These are phyloP conservation scores for Malurus splendens DNA, from an alignment of 2,797 vertebrate species.

Conservation along the genomic window DNA sequence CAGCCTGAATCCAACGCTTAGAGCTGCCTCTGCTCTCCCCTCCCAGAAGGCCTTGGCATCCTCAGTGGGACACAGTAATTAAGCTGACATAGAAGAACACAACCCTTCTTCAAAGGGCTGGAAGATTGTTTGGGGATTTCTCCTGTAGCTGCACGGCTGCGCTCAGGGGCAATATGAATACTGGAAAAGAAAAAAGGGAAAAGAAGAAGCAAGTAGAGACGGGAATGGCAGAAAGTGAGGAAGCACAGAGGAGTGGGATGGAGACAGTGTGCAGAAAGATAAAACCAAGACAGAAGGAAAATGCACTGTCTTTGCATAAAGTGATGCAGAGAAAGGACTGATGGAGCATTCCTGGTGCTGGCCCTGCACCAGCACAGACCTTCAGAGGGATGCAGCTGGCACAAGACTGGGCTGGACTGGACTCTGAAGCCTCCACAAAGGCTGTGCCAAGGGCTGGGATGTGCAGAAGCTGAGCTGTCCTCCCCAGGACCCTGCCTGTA, in stretches of 20 bases:
- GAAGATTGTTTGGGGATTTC: conserved; percentile 1
- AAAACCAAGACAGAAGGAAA: background rate
- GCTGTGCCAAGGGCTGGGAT: background rate
- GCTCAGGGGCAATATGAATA: background rate
- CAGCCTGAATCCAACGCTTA: background rate
- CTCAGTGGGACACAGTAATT: background rate
- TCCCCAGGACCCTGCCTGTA: background rate
- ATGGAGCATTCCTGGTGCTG: background rate
- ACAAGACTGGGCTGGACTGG: fast-evolving
- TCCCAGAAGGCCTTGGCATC: background rate
- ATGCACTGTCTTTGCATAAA: background rate
- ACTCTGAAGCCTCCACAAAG: background rate
- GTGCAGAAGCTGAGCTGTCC: background rate
- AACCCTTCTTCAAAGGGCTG: conserved; percentile 25
- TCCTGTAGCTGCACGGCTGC: background rate
- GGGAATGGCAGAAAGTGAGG: background rate
- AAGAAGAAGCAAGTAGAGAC: background rate
- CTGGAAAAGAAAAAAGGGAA: background rate
- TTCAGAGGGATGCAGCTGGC: fast-evolving
- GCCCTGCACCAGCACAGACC: fast-evolving
- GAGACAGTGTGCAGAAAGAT: background rate
- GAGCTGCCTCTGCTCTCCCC: background rate
- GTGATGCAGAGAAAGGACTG: background rate
- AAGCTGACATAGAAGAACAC: conserved; percentile 1
- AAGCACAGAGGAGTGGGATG: background rate